Base-by-base conservation (phyloP, 2,797 vertebrate genomes). In the Gambusia yucatana region DNA sequence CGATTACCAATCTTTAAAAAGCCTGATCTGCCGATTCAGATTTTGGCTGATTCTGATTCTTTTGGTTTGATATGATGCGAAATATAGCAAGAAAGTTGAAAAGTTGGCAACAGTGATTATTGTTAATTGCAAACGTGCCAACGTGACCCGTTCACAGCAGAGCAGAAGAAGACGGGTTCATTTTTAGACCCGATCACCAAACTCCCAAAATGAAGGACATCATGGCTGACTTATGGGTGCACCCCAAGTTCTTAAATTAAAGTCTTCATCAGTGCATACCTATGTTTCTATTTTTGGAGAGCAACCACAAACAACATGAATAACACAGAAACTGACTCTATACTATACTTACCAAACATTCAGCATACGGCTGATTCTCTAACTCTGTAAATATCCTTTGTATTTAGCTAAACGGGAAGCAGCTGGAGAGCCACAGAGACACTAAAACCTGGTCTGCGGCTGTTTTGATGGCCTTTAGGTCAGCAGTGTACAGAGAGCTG, bases 381-480 rank as follows among this genome's bases (percentile, higher is more conserved):
- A 59, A 67, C 46, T 76, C 25, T 77, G 57, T 70, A 79, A 82
- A 78, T 71, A 57, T 33, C 1, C 3, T 67, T 76, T 63, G 36
- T 55, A 63, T 5, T 73, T 78, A 1, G 70, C 7, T 70, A 13
- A 50, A 80, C 22, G 67, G 14, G 59, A 77, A 72, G 79, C 41
- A 81, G 63, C 41, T 47, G 33, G 22, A 77, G 77, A 43, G 76
- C 33, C 63, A 78, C 70, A 84, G 30, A 72, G 59, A 43, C 59
- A 79, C 76, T 41, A 59, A 73, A 69, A 63, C 78, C 47, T 61
- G 41, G 11, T 73, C 50, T n/a, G 9, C 20, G 72, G 47, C 47
- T 79, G 76, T 65, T 72, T 61, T 81, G 75, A 22, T 71, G 63
- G n/a, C 41, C 70, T 73, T 41, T n/a, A 67, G 48, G 39, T 77